Evolutionary conservation across 2,888 invertebrate genomes (phyloP), one percentile per base, ranked within the genome.

Genomic region (Notodonta dromedarius): DNA sequence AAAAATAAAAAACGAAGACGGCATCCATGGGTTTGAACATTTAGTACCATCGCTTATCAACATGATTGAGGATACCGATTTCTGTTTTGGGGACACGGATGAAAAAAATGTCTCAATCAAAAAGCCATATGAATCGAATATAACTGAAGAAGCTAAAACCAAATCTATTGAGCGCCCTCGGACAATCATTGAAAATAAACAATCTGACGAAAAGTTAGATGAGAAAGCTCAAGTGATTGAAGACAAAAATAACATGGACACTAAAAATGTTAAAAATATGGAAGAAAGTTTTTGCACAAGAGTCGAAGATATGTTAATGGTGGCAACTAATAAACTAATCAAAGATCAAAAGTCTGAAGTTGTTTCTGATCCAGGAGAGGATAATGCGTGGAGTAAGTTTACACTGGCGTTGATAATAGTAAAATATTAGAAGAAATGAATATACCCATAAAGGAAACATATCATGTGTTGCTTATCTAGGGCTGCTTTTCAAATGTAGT

Each of bases 361-460:
- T 54, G 50, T 32, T 61, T 54, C 8, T 40, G 46, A 50, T 42
- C 42, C 57, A 51, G 64, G 40, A 46, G 14, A 57, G 11, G 60
- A 63, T 61, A 55, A 56, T 39, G 50, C 55, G 44, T 74, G 72
- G 69, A 74, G 73, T 74, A 55, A 74, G 75, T 74, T 62, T 52
- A 40, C 4, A 42, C 11, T 3, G 11, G 9, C 4, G 11, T 42
- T 42, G 11, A 42, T 35, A 6, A 35, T 7, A 35, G 35, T 35
- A 7, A 35, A 35, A 35, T 4, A 35, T 35, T 7, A 1, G 4
- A 35, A 7, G 35, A 35, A 35, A 35, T 6, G 7, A 4, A 35
- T 35, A 35, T 5, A 35, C 5, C 7, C 35, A n/a, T n/a, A n/a
- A n/a, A n/a, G n/a, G n/a, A n/a, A n/a, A n/a, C n/a, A n/a, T n/a